A percentile compares a stretch with the other conserved stretches of the same genome.
Evolutionary conservation across 2,888 invertebrate genomes (phyloP).

Genomic region (Zhuqinia jingwanae): DNA sequence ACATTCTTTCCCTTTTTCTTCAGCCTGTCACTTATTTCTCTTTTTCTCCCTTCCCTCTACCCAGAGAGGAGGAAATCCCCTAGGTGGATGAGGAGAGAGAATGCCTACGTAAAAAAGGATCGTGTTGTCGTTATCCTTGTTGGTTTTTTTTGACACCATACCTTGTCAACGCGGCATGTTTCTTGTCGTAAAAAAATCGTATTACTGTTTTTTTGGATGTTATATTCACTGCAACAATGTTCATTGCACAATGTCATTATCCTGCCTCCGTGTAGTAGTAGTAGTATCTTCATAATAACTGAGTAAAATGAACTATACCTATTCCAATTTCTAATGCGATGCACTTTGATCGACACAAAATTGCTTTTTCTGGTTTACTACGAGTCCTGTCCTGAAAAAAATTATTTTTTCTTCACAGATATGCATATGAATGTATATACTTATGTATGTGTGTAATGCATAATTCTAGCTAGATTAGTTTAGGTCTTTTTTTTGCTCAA

Average conservation of each 20-base stretch:
- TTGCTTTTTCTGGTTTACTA: neutral
- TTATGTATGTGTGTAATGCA: no score
- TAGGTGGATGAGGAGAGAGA: slow-evolving; percentile 18
- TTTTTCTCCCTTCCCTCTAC: neutral
- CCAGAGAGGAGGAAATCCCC: slow-evolving; percentile 19
- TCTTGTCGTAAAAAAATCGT: no score
- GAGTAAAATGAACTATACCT: neutral
- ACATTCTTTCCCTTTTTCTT: slow-evolving; percentile 41
- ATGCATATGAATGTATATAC: no score
- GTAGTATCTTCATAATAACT: no score
- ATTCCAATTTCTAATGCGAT: slow-evolving; percentile 14
- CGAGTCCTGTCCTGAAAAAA: no score
- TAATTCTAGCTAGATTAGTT: no score
- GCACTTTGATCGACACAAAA: neutral
- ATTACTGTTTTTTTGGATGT: no score
- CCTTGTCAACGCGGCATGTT: slow-evolving; percentile 8
- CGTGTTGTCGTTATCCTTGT: neutral
- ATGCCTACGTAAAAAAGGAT: neutral
- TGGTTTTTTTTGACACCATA: slow-evolving; percentile 6
- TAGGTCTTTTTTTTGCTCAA: no score
- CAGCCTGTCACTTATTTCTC: slow-evolving; percentile 30
- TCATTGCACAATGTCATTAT: neutral
- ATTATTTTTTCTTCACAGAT: neutral
- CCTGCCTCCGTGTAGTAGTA: no score
- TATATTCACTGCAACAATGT: neutral